Evolutionary conservation across 2,888 invertebrate species (phyloP).

Genomic region (Steinernema carpocapsae): DNA sequence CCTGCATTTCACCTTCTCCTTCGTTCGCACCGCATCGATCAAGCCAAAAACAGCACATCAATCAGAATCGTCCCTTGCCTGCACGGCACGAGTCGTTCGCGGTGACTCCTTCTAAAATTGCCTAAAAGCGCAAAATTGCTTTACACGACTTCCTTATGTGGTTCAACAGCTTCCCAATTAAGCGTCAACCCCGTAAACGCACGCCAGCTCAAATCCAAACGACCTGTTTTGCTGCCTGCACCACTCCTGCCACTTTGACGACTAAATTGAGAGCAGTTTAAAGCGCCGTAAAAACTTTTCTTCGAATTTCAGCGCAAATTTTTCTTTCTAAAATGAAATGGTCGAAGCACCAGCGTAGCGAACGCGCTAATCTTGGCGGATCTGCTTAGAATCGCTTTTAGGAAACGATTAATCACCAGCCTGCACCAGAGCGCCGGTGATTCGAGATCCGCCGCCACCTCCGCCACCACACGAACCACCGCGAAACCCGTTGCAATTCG

Average conservation of each 20-base stretch:
- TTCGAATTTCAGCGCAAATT: slow-evolving; percentile 3
- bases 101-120: not conserved
- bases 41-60: not conserved
- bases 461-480: not conserved
- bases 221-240: slow-evolving; percentile 20
- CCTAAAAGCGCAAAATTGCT: not conserved
- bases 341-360: not conserved
- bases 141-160: no score
- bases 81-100: not conserved
- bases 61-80: not conserved
- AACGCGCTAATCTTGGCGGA: slow-evolving; percentile 4
- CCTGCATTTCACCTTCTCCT: not conserved
- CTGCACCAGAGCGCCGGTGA: not conserved
- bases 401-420: slow-evolving; percentile 21
- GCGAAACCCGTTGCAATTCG: slow-evolving; percentile 15
- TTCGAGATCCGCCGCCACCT: not conserved
- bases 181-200: not conserved
- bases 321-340: not conserved
- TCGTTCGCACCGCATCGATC: slow-evolving; percentile 21
- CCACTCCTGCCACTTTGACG: not conserved
- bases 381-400: no score
- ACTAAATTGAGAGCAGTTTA: slow-evolving; percentile 12
- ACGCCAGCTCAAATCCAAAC: not conserved
- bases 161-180: no score
- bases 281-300: slow-evolving; percentile 23